Conservation (phyloP, 2,888 invertebrate species). For the Drosophila suboccidentalis region DNA sequence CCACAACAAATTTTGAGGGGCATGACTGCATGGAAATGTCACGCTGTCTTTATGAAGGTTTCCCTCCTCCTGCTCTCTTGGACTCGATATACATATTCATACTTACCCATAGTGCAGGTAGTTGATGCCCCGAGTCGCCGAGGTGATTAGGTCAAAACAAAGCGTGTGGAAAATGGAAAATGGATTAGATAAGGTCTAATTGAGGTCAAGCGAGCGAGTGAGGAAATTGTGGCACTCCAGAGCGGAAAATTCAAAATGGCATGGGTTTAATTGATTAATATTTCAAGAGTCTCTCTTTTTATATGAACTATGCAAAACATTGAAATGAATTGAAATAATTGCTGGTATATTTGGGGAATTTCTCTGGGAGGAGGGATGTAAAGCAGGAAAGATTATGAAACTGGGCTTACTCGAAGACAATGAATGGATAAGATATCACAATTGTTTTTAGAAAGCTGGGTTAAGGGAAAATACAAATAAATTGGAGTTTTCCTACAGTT, state of each 20-base stretch:
- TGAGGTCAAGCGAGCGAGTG: conserved; percentile 68
- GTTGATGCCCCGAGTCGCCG: conserved; percentile 30
- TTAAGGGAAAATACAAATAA: background rate
- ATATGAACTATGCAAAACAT: background rate
- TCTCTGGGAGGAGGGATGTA: background rate
- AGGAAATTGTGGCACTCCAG: conserved; percentile 23
- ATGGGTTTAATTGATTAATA: conserved; percentile 32
- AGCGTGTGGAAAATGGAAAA: conserved; percentile 66
- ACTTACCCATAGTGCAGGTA: conserved; percentile 54
- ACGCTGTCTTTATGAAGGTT: conserved; percentile 60
- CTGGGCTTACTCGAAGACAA: too few species aligned
- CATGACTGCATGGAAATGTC: conserved; percentile 61
- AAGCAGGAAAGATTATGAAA: background rate
- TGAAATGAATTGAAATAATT: background rate
- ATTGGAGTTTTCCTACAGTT: too few species aligned
- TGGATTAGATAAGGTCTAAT: conserved; percentile 71
- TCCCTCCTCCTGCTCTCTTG: background rate
- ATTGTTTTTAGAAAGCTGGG: background rate
- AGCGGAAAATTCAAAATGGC: conserved; percentile 24
- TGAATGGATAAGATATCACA: background rate
- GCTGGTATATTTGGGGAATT: background rate
- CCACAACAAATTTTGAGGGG: conserved; percentile 33
- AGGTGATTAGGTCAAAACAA: conserved; percentile 69
- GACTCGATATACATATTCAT: conserved; percentile 38
- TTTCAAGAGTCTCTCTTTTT: conserved; percentile 11